Base-by-base conservation (phyloP, 1,140 invertebrate species). In the Drosophila orena region DNA sequence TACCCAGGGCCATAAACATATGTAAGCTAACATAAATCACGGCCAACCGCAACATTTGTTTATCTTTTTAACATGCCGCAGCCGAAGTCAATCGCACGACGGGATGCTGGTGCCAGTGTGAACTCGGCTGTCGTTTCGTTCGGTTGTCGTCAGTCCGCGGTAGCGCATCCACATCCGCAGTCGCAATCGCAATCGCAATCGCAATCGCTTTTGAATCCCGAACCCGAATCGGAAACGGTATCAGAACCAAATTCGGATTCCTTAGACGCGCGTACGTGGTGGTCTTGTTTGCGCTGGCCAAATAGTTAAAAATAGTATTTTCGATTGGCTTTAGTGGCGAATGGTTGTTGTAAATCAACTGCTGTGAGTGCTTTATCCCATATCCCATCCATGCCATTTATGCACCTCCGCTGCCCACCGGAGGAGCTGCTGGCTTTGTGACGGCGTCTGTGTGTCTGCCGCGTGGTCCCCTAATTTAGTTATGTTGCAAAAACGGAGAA, bases 1-100 rank as follows among this genome's bases (percentile, higher is more conserved):
- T 8, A 30, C 7, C 7, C 30, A 30, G 30, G 30, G 30, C 30
- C 7, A 42, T 60, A 47, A 81, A 27, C 76, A 79, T 38, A 58
- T 77, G 74, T 57, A 77, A 66, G 47, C 40, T 74, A 66, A 74
- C 72, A 76, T 75, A 71, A 86, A 70, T 66, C 59, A 52, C 50
- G 46, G 56, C 55, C 53, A 77, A 65, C 68, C 47, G 59, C 59
- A 73, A 85, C 61, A 69, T 85, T 86, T 88, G 83, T 83, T 88
- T 88, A 78, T 64, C 53, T 88, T 86, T 75, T 57, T 52, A 75
- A 71, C 73, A 76, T 76, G 72, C 73, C 60, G 65, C 46, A 77
- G 65, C 70, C 77, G 72, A 81, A 64, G 37, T 20, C 4, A 34
- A 12, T 42, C 27, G 35, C 17, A 64, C 64, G 54, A 56, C 47